Conservation (phyloP, 2,888 invertebrate species). For the Sphaeridia pumilis region DNA sequence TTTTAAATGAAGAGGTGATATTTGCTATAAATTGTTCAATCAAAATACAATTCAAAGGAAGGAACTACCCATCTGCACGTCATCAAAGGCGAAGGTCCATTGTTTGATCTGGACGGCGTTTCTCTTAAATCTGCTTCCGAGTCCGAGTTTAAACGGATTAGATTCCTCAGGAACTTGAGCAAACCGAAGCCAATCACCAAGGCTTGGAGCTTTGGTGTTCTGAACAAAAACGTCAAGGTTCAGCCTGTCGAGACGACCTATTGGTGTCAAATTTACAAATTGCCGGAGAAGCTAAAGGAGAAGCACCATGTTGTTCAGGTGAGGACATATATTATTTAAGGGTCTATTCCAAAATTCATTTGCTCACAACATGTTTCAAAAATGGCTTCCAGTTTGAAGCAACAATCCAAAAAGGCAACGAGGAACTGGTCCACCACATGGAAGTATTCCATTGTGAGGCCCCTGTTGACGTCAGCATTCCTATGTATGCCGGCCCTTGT, state of each 20-base stretch:
- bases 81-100: slow-evolving; percentile 63
- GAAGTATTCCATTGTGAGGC: slow-evolving; percentile 92
- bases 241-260: slow-evolving; percentile 86
- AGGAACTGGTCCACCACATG: slow-evolving; percentile 93
- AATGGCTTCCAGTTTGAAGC: slow-evolving; percentile 78
- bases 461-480: slow-evolving; percentile 52
- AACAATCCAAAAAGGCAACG: slow-evolving; percentile 62
- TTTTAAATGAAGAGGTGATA: no score
- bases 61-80: slow-evolving; percentile 81
- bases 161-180: slow-evolving; percentile 50
- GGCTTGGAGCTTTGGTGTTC: slow-evolving; percentile 50
- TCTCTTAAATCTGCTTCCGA: slow-evolving; percentile 45
- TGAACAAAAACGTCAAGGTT: slow-evolving; percentile 55
- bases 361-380: no score
- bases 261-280: slow-evolving; percentile 80
- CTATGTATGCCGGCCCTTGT: slow-evolving; percentile 72
- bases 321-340: slow-evolving; percentile 11
- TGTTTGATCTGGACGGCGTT: slow-evolving; percentile 56
- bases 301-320: slow-evolving; percentile 66
- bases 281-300: slow-evolving; percentile 56
- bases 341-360: no score
- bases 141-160: slow-evolving; percentile 65
- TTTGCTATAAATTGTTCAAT: no score
- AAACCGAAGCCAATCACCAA: slow-evolving; percentile 33
- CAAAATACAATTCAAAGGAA: no score